These are phyloP conservation scores for Orthosia gracilis DNA, from an alignment of 2,888 invertebrate genomes.

Conservation along the genomic window DNA sequence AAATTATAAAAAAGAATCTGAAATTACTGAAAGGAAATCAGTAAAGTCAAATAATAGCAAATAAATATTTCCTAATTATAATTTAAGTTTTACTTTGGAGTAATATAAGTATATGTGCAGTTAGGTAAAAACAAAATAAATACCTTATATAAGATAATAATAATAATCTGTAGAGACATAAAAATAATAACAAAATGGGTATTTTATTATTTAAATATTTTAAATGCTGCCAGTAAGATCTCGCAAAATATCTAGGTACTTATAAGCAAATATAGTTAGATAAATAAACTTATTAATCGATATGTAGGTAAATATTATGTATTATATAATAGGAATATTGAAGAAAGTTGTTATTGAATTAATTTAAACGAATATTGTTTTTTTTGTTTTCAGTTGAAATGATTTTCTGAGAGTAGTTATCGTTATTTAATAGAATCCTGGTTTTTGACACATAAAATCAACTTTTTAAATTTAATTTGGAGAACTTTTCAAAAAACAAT, in stretches of 20 bases:
- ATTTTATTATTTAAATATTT: neutral
- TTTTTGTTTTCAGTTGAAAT: neutral
- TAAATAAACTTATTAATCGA: slow-evolving; percentile 25
- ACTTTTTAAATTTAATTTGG: no score
- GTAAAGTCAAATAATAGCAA: neutral
- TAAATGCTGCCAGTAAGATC: neutral
- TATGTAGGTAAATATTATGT: no score
- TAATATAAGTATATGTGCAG: neutral
- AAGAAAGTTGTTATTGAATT: neutral
- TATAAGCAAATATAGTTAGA: slow-evolving; percentile 19
- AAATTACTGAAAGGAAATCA: neutral
- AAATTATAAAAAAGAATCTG: neutral
- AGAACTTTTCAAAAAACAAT: neutral
- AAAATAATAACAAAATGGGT: neutral
- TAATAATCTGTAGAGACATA: neutral
- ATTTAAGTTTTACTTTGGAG: neutral
- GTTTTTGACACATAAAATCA: no score
- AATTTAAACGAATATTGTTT: neutral
- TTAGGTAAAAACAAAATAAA: neutral
- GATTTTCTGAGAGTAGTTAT: neutral
- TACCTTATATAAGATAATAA: neutral
- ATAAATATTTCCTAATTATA: neutral
- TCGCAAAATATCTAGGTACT: neutral
- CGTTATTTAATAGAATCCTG: neutral
- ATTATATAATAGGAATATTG: no score